Base-by-base conservation (phyloP, 2,113 vertebrate genomes). In the Platichthys stellatus region DNA sequence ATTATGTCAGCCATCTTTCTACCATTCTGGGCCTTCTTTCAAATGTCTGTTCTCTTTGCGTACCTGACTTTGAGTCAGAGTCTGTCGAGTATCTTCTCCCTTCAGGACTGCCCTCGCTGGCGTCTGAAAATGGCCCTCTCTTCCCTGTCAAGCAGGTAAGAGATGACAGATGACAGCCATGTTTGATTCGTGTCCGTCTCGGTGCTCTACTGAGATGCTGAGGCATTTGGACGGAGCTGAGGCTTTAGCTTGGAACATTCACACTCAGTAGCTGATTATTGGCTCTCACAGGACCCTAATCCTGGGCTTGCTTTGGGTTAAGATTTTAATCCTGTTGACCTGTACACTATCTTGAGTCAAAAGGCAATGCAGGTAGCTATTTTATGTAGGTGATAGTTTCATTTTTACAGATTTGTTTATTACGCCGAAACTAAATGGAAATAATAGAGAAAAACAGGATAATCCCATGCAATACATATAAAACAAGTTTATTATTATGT, bases 1-100 rank as follows among this genome's bases (percentile, higher is more conserved):
- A 49, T 49, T 49, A 18, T 17, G 15, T 3, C 51, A 54, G 51
- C 51, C n/a, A 18, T 38, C 28, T n/a, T 66, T 31, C 31, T 31
- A 31, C 31, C 31, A 31, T 31, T 31, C 31, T 31, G 31, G 31
- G 51, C 51, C n/a, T 21, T 38, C 23, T n/a, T 66, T 74, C 63
- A 21, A 13, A 17, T 51, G 18, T n/a, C 20, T n/a, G 51, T n/a
- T 15, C 18, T 8, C 57, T 63, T 2, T 60, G 15, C 5, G 20
- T 82, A 95, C 93, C 93, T 91, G 92, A 90, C 83, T 93, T 94
- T 31, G 80, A 87, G 73, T 94, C 94, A 15, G 93, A 93, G 84
- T 94, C 94, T 3, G 89, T 88, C 7, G 94, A 93, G 65, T 91
- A 92, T 89, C 93, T 91, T 74, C 89, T 91, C 51, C 88, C 90